These are phyloP conservation scores for Notodonta dromedarius DNA, from an alignment of 2,888 invertebrate species.

Conservation along the genomic window DNA sequence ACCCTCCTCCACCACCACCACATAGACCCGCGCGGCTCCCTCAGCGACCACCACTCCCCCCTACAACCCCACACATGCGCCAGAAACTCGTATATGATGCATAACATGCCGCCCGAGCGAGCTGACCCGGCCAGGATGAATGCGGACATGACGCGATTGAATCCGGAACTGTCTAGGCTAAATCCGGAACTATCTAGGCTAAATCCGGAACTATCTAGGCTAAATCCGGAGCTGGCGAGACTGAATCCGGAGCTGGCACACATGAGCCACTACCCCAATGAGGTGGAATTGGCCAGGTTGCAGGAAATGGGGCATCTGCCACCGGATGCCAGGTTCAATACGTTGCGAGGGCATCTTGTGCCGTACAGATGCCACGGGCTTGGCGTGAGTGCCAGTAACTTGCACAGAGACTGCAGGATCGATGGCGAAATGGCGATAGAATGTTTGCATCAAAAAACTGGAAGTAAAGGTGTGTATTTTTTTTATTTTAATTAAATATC, in stretches of 20 bases:
- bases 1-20: conserved; percentile 76
- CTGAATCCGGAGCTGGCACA: conserved; percentile 44
- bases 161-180: conserved; percentile 44
- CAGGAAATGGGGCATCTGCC: conserved; percentile 37
- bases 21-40: conserved; percentile 64
- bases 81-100: conserved; percentile 60
- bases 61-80: conserved; percentile 62
- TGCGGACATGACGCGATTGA: conserved; percentile 12
- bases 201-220: conserved; percentile 38
- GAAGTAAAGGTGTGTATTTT: conserved; percentile 63
- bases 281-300: conserved; percentile 43
- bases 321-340: conserved; percentile 61
- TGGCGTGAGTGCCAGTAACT: conserved; percentile 69
- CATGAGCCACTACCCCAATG: conserved; percentile 52
- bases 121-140: conserved; percentile 44
- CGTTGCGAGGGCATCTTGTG: conserved; percentile 74
- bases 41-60: conserved; percentile 46
- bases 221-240: conserved; percentile 46
- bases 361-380: conserved; percentile 70
- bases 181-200: conserved; percentile 42
- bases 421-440: conserved; percentile 65
- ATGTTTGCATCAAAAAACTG: conserved; percentile 71
- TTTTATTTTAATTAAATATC: too few relatives aligned
- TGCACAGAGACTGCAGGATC: conserved; percentile 67
- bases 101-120: conserved; percentile 38